Evolutionary conservation across 2,113 vertebrate species (phyloP), one percentile per base, ranked within the genome.

Genomic region (Alexandromys fortis): DNA sequence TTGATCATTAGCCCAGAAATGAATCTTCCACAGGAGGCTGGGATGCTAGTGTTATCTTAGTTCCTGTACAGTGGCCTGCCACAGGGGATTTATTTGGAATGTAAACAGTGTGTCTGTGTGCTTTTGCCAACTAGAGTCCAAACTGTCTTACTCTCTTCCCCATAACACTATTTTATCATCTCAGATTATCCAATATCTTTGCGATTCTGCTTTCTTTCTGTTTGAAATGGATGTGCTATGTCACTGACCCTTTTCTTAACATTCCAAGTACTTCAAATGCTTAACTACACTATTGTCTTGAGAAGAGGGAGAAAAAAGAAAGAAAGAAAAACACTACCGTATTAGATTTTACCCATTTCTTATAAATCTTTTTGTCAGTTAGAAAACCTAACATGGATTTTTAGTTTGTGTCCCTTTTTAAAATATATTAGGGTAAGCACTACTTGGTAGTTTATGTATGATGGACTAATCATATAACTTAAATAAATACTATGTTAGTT

Each of bases 91-190:
- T 96, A 55, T 98, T 96, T 97, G 96, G 96, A 98, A 98, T 98
- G 92, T 94, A 97, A 88, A 95, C 98, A 96, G 95, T 97, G 87
- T 92, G 45, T 95, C 81, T 97, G 26, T 89, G 65, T 97, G 87
- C 94, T 97, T 94, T 98, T 97, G 96, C 95, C 98, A 98, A 97
- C 82, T 58, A 94, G 92, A 98, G 96, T 97, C 97, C 96, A 95
- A 86, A 91, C 73, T 97, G 87, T 98, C 97, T 96, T 97, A 97
- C 92, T 96, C 81, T 98, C 92, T 92, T 97, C 86, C 89, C 93
- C 96, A 98, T 97, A 94, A 96, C 94, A 94, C 93, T 72, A 78
- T 98, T 98, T 98, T 95, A 98, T 93, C 90, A 95, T 98, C 95
- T 98, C 96, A 96, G 89, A 98, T 98, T 95, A 97, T 97, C 86